These are phyloP conservation scores for Picathartes gymnocephalus DNA, from an alignment of 2,113 vertebrate species.

Conservation along the genomic window DNA sequence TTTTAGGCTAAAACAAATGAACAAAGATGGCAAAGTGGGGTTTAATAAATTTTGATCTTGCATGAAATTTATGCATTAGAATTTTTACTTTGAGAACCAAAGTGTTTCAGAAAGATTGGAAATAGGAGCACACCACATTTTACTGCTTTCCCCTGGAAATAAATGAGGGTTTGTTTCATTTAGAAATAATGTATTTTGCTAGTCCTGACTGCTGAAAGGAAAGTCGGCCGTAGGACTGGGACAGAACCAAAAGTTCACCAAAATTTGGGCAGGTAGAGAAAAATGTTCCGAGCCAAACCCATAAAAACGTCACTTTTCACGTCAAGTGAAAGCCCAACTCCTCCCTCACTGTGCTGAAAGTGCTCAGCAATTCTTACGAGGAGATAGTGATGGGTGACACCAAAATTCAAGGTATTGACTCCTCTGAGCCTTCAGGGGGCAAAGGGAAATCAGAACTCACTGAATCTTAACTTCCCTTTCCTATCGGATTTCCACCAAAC, in stretches of 20 bases:
- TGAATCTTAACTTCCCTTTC: neutral
- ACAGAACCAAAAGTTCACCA: neutral
- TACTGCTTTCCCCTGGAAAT: conserved; percentile 37
- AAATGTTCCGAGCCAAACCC: neutral
- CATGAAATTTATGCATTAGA: neutral
- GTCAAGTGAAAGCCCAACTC: neutral
- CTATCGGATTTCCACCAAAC: neutral
- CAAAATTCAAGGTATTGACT: neutral
- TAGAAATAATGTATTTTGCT: conserved; percentile 27
- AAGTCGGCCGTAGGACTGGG: neutral
- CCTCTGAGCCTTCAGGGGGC: neutral
- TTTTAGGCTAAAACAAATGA: conserved; percentile 1
- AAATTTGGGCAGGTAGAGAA: neutral
- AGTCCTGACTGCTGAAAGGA: conserved; percentile 10
- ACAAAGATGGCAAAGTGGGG: neutral
- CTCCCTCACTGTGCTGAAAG: neutral
- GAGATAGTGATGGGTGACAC: neutral
- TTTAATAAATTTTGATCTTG: conserved; percentile 11
- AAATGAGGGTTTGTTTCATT: conserved; percentile 40
- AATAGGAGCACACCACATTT: conserved; percentile 11
- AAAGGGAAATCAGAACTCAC: neutral
- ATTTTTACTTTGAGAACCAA: neutral
- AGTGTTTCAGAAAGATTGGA: neutral
- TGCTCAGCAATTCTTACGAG: neutral
- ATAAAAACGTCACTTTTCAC: neutral